These are phyloP conservation scores for Regulus satrapa DNA, from an alignment of 2,113 vertebrate genomes.

Conservation along the genomic window DNA sequence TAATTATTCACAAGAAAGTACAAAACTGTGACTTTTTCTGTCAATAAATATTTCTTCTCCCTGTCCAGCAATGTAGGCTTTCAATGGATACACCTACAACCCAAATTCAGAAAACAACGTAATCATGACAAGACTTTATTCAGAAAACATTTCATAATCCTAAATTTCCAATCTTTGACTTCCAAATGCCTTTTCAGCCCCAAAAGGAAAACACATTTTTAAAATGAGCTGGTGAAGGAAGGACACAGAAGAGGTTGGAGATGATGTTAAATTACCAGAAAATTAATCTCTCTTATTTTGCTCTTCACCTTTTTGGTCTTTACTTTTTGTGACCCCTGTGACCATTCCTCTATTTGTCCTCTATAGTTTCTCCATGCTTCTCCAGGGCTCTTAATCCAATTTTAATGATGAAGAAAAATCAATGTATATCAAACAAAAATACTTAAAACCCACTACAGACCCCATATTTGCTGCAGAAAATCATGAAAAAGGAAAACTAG, in stretches of 20 bases:
- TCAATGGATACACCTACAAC: not conserved
- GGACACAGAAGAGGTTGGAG: not conserved
- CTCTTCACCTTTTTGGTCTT: not conserved
- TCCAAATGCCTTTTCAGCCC: not conserved
- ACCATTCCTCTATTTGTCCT: not conserved
- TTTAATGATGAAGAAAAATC: not conserved
- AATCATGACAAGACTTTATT: not conserved
- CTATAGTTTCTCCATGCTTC: not conserved
- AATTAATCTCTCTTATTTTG: not conserved
- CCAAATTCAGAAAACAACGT: not conserved
- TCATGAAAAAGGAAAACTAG: not conserved
- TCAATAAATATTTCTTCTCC: not conserved
- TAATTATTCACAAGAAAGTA: not conserved
- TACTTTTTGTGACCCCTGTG: not conserved
- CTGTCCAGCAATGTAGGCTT: not conserved
- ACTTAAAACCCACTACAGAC: no score
- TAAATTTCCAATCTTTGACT: not conserved
- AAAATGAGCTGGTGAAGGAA: rapidly evolving
- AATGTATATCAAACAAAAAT: not conserved
- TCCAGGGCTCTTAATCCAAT: not conserved
- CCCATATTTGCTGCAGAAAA: not conserved
- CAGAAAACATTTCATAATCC: not conserved
- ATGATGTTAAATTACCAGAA: not conserved
- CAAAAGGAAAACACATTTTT: not conserved
- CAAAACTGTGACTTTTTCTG: not conserved